Conservation (phyloP, 2,797 vertebrate species). For the Gymnocypris eckloni region DNA sequence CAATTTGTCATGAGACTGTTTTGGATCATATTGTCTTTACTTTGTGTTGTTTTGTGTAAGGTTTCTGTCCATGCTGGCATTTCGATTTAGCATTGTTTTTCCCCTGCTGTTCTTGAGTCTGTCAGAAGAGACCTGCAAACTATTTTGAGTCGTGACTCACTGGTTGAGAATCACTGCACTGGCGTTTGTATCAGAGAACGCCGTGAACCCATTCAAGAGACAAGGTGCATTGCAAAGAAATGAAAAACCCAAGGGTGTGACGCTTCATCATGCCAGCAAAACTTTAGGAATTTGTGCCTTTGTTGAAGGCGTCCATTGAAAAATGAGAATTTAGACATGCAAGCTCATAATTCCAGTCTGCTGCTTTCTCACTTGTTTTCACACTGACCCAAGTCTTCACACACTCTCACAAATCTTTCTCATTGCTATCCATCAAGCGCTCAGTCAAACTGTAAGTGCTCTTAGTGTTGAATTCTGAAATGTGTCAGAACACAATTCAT, state of each 20-base stretch:
- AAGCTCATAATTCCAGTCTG: neutral
- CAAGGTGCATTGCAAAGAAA: no score
- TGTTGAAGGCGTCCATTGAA: neutral
- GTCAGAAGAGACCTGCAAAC: neutral
- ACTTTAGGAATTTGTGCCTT: no score
- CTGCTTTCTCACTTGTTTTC: neutral
- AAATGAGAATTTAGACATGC: neutral
- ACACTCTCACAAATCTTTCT: neutral
- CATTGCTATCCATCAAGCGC: neutral
- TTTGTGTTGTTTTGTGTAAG: neutral
- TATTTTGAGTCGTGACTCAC: neutral
- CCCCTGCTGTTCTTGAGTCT: neutral
- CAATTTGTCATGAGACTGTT: neutral
- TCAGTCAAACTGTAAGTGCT: slow-evolving; percentile 3
- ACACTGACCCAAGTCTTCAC: neutral
- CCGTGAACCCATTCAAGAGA: no score
- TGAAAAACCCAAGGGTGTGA: neutral
- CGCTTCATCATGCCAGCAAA: neutral
- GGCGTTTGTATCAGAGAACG: neutral
- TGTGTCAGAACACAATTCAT: slow-evolving; percentile 2
- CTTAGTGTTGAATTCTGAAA: neutral
- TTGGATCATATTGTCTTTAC: neutral
- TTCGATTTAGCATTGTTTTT: neutral
- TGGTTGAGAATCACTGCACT: neutral
- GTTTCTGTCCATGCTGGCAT: neutral